Base-by-base conservation (phyloP, 2,888 invertebrate species). In the Melieria crassipennis region DNA sequence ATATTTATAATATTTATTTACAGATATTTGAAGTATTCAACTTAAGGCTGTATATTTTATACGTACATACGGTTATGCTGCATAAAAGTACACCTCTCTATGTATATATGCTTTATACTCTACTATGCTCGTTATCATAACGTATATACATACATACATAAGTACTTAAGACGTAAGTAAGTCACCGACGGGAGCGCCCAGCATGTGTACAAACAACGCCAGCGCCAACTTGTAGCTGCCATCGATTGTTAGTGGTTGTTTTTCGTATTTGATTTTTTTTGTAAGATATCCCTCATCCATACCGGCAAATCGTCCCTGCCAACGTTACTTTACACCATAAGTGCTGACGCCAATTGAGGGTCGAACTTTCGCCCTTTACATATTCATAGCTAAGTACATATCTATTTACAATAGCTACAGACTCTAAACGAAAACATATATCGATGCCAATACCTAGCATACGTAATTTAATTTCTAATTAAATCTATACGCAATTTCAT, bases 121-220 rank as follows among this genome's bases (percentile, higher is more conserved):
- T 65, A 52, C 64, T 64, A 64, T 58, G 48, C 58, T 58, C 58
- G 30, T 30, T 30, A 30, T 30, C 30, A 30, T 30, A 30, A 30
- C 30, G 30, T 30, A 60, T 60, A 60, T 68, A 62, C 48, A 55
- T 69, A 55, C 16, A 52, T 45, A 66, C 30, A 45, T 69, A 67
- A 66, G 72, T 16, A 65, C 58, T 67, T 52, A 61, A 65, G 69
- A 68, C 46, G 68, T 74, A 69, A 74, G 70, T 72, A 74, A 69
- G 63, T 67, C 30, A 30, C 3, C 30, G 30, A 30, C 30, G 30
- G 30, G 3, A 30, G 30, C 30, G 30, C 30, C 30, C 30, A 30
- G 30, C 30, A 30, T 30, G 30, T 30, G 30, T 30, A 30, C 30
- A 30, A 30, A 30, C 30, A 30, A 30, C 30, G 30, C 30, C 30